Evolutionary conservation across 1,140 invertebrate genomes (phyloP), one percentile per base, ranked within the genome.

Genomic region (Microplitis mediator): DNA sequence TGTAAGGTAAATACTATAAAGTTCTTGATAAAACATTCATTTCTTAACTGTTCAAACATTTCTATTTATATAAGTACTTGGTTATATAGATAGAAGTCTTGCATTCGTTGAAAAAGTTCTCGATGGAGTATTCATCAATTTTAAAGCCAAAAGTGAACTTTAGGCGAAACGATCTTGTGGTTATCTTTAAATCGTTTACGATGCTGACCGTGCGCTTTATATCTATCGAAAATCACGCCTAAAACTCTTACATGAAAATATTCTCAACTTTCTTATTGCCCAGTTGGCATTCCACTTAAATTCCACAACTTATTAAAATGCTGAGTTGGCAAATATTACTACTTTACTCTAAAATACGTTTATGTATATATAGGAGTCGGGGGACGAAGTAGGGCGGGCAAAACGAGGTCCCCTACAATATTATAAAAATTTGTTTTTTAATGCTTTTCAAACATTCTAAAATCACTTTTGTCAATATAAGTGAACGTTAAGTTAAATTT

Each of bases 11-110:
- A 45, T 45, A 45, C 39, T 5, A 45, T 45, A 45, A 45, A 45
- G 39, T 45, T 45, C 5, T 45, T 45, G 39, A 45, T 45, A 45
- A 45, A 45, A 45, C 8, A 45, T 11, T 45, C 39, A 9, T 45
- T 11, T 45, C 39, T 45, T 11, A 45, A 6, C 39, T 45, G 39
- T 45, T 45, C 6, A 62, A 74, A 65, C 73, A 70, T 73, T 77
- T 69, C 74, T 77, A 71, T 75, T 75, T 69, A 52, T 23, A n/a
- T 67, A 68, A 68, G 23, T 56, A 68, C 70, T 71, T 56, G 58
- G 8, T 1, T 31, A 16, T 23, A 32, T 58, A 58, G 16, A 6
- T 32, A 58, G 16, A 23, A 3, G 16, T 11, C 16, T 4, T 23
- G 23, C 2, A 54, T 58, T 23, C 56, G 56, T 58, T 58, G 8